Evolutionary conservation across 2,888 invertebrate genomes (phyloP).

Genomic region (Eueremaeus valkanovi): DNA sequence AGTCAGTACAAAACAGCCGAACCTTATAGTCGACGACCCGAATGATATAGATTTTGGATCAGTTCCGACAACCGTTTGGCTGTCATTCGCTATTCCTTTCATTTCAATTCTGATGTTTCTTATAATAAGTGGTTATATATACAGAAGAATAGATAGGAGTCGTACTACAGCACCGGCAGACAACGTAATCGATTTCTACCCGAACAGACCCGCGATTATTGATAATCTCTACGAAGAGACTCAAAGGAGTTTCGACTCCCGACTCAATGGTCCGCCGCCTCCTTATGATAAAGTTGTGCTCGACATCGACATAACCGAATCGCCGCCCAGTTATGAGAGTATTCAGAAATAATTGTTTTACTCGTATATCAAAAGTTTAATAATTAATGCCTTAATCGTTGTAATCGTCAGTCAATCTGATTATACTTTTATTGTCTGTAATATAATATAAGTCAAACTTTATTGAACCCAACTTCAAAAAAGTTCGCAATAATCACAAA

Average conservation of each 20-base stretch:
- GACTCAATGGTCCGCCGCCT: constrained; percentile 18
- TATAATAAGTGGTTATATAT: constrained; percentile 5
- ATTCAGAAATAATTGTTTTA: too few relatives aligned
- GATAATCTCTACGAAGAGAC: neutral
- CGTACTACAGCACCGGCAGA: neutral
- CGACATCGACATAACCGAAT: neutral
- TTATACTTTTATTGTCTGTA: too few relatives aligned
- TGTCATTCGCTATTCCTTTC: constrained; percentile 14
- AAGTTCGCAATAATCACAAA: too few relatives aligned
- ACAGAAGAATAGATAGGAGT: neutral
- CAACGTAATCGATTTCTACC: neutral
- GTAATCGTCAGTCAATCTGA: too few relatives aligned
- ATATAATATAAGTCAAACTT: too few relatives aligned
- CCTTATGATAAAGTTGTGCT: constrained; percentile 12
- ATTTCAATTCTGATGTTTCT: constrained; percentile 12
- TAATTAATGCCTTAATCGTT: too few relatives aligned
- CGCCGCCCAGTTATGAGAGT: constrained; percentile 29
- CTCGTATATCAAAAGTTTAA: too few relatives aligned
- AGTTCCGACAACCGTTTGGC: constrained; percentile 11
- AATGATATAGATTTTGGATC: constrained; percentile 15
- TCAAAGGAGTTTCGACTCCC: neutral
- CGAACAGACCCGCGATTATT: neutral
- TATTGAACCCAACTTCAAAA: too few relatives aligned
- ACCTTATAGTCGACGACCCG: neutral
- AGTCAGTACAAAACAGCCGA: neutral